These are phyloP conservation scores for Natrix natrix DNA, from an alignment of 2,797 vertebrate species.

Conservation along the genomic window DNA sequence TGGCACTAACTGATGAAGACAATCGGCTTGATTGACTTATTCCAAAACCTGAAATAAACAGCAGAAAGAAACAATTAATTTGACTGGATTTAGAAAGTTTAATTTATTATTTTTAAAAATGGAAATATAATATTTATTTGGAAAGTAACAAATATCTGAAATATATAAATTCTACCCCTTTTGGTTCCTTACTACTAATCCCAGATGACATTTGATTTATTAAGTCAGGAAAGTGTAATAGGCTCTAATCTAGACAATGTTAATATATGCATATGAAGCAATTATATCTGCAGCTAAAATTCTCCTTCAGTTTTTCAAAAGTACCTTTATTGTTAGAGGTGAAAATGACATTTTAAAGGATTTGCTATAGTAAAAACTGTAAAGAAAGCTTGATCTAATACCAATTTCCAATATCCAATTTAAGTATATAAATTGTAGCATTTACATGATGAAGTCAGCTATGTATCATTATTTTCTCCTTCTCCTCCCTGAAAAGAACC, in stretches of 20 bases:
- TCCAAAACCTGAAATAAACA: conserved; percentile 73
- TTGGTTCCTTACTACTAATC: not conserved
- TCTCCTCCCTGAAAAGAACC: not conserved
- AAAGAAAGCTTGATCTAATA: not conserved
- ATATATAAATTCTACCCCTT: not conserved
- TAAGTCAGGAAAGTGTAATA: not conserved
- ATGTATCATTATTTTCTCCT: not conserved
- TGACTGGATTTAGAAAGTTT: not conserved
- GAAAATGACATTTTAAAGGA: not conserved
- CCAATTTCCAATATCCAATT: not conserved
- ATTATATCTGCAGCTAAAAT: not conserved
- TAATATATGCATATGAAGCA: not conserved
- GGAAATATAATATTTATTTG: not conserved
- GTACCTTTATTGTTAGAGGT: not conserved
- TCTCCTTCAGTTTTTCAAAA: not conserved
- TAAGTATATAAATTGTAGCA: not conserved
- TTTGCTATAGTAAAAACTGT: not conserved
- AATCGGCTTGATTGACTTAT: conserved; percentile 91
- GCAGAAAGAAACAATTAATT: conserved; percentile 40
- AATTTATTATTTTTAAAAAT: not conserved
- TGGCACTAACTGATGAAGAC: conserved; percentile 94
- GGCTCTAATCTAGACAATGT: not conserved
- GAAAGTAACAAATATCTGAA: conserved; percentile 28
- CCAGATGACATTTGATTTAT: not conserved
- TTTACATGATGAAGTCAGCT: not conserved